These are phyloP conservation scores for Lepeophtheirus salmonis DNA, from an alignment of 1,140 invertebrate species.

Conservation along the genomic window DNA sequence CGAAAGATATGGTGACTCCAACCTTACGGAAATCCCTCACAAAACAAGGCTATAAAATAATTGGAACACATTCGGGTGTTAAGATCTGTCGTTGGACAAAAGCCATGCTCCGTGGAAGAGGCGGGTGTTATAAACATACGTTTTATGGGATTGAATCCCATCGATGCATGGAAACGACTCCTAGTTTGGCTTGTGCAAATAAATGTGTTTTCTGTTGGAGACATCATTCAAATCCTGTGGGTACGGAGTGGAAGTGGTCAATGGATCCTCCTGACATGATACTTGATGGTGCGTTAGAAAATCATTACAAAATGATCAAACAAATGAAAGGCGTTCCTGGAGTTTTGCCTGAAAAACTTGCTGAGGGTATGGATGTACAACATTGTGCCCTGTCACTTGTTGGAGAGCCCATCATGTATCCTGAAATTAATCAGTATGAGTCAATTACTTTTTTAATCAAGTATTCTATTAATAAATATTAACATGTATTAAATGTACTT, in stretches of 20 bases:
- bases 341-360: constrained; percentile 33
- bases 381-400: constrained; percentile 46
- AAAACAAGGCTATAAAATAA: constrained; percentile 42
- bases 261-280: constrained; percentile 39
- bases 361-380: constrained; percentile 32
- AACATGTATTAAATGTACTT: not conserved
- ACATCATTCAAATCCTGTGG: constrained; percentile 46
- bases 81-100: constrained; percentile 47
- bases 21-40: constrained; percentile 34
- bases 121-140: constrained; percentile 46
- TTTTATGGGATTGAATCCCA: constrained; percentile 47
- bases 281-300: constrained; percentile 34
- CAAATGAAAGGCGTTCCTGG: constrained; percentile 44
- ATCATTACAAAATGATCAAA: constrained; percentile 40
- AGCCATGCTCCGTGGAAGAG: constrained; percentile 41
- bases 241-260: constrained; percentile 47
- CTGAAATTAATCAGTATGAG: constrained; percentile 36
- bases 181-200: constrained; percentile 41
- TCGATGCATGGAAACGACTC: constrained; percentile 44
- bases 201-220: constrained; percentile 50
- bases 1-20: constrained; percentile 40
- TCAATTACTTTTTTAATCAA: not conserved
- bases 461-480: not conserved
- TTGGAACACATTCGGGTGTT: constrained; percentile 43
- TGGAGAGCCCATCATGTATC: constrained; percentile 48